A percentile compares a stretch with the other conserved stretches of the same genome.
These are phyloP conservation scores for Magallana angulata DNA, from an alignment of 1,140 invertebrate genomes.

Conservation along the genomic window DNA sequence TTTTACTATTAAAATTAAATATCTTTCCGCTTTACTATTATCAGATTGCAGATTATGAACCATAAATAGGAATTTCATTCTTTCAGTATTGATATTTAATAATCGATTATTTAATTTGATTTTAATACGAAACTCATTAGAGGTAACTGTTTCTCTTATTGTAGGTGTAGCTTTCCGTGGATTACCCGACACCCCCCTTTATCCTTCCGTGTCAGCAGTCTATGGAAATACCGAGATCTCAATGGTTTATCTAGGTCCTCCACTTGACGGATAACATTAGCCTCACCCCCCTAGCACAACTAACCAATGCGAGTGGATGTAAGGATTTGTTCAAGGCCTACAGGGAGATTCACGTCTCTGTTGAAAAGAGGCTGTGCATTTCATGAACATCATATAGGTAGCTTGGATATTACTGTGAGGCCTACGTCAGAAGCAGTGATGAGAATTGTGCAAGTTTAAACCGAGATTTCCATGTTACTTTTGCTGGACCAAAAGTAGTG, in stretches of 20 bases:
- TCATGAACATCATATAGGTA: background rate
- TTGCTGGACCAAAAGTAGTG: slow-evolving; percentile 32
- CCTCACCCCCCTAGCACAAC: background rate
- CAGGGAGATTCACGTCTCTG: background rate
- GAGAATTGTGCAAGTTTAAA: background rate
- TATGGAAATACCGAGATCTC: slow-evolving; percentile 99
- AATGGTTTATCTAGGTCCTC: slow-evolving; percentile 98
- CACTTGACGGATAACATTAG: slow-evolving; percentile 88
- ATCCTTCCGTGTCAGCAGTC: slow-evolving; percentile 97
- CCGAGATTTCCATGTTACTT: slow-evolving; percentile 13
- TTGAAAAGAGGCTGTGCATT: background rate
- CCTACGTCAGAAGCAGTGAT: background rate
- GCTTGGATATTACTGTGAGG: background rate
- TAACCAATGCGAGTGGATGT: background rate
- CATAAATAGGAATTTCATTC: too few species aligned
- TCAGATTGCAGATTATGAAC: too few species aligned
- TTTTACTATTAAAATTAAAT: too few species aligned
- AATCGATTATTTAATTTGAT: too few species aligned
- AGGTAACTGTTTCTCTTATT: background rate
- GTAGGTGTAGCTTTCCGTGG: slow-evolving; percentile 95
- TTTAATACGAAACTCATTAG: too few species aligned
- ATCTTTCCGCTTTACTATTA: too few species aligned
- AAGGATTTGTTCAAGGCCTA: background rate
- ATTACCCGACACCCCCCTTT: slow-evolving; percentile 94
- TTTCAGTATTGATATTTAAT: too few species aligned